Conservation (phyloP, 1,140 invertebrate genomes). For the Drosophila varians region DNA sequence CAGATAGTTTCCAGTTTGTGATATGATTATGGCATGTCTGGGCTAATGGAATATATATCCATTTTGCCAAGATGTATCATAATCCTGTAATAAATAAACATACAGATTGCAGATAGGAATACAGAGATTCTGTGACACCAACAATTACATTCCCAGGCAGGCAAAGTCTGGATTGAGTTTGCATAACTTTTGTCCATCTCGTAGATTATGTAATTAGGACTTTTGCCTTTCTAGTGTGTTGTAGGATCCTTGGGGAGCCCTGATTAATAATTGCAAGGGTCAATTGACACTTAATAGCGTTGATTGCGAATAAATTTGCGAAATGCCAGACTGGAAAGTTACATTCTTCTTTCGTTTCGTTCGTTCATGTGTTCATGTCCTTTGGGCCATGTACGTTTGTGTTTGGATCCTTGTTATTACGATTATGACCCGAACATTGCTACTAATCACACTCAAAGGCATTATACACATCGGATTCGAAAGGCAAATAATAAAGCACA, state of each 20-base stretch:
- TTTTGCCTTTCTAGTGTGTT: neutral
- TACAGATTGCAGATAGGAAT: neutral
- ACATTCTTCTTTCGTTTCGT: neutral
- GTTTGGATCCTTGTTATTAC: constrained; percentile 38
- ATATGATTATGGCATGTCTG: neutral
- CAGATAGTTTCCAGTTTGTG: too few relatives aligned
- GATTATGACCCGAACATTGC: constrained; percentile 34
- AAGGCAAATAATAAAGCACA: constrained; percentile 51
- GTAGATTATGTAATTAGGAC: constrained; percentile 33
- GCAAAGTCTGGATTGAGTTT: constrained; percentile 8
- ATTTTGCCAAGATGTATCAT: neutral
- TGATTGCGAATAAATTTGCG: constrained; percentile 35
- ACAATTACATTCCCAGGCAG: constrained; percentile 10
- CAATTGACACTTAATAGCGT: constrained; percentile 45
- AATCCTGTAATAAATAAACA: neutral
- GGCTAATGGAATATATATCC: neutral
- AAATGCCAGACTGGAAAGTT: constrained; percentile 8
- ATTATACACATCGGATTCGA: constrained; percentile 57
- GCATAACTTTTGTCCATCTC: constrained; percentile 21
- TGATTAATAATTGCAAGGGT: constrained; percentile 49
- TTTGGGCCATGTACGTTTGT: neutral
- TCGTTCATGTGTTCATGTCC: too few relatives aligned
- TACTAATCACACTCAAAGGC: constrained; percentile 65
- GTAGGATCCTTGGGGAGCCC: constrained; percentile 30
- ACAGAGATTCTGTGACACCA: neutral